Conservation (phyloP, 1,140 invertebrate species). For the Berghia stephanieae region DNA sequence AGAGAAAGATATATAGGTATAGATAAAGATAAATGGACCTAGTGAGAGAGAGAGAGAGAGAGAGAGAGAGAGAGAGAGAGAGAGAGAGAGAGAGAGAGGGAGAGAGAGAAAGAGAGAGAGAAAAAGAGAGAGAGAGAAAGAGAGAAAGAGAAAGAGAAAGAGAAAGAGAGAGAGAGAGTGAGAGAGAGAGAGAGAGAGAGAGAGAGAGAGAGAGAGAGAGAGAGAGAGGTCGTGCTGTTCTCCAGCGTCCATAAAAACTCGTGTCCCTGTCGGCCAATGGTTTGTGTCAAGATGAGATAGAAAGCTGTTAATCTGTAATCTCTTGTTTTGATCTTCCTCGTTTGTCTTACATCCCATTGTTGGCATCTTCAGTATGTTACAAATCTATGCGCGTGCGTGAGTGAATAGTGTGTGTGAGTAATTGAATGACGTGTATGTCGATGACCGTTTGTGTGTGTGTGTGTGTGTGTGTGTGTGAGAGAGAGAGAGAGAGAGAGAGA, state of each 20-base stretch:
- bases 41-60: constrained; percentile 12
- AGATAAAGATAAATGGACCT: not conserved
- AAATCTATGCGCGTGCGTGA: not conserved
- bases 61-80: not conserved
- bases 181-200: constrained; percentile 3
- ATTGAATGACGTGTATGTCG: not conserved
- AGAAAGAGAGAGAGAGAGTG: not conserved
- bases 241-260: not conserved
- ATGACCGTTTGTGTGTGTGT: too few relatives aligned
- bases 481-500: not conserved
- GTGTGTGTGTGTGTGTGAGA: constrained; percentile 10
- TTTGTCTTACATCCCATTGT: too few relatives aligned
- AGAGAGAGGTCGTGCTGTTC: not conserved
- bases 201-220: not conserved
- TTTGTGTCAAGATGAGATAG: too few relatives aligned
- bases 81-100: not conserved
- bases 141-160: not conserved
- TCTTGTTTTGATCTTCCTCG: too few relatives aligned
- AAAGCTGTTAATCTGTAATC: too few relatives aligned
- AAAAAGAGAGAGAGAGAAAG: not conserved
- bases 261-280: too few relatives aligned
- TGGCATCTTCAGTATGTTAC: not conserved
- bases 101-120: not conserved
- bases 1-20: not conserved
- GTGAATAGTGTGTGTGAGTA: constrained; percentile 1